These are phyloP conservation scores for Lepeophtheirus salmonis DNA, from an alignment of 1,140 invertebrate genomes.

Conservation along the genomic window DNA sequence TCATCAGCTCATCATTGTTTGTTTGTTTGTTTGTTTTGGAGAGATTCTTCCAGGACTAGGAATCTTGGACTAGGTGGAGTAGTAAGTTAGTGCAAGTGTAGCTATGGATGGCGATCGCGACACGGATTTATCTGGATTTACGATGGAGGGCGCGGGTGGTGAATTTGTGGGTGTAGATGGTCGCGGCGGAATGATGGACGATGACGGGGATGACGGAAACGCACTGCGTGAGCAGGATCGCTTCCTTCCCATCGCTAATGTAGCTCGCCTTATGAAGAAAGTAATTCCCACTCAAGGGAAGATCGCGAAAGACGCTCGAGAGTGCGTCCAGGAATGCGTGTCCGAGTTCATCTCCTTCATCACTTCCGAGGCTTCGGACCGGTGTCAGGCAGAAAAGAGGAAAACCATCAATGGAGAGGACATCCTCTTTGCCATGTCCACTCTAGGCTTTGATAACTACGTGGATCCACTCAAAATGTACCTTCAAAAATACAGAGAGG, in stretches of 20 bases:
- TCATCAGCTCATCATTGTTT: too few species aligned
- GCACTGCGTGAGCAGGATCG: slow-evolving; percentile 67
- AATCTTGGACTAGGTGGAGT: too few species aligned
- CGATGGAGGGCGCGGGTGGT: not conserved
- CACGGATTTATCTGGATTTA: not conserved
- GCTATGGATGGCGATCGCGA: not conserved
- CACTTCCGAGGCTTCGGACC: slow-evolving; percentile 89
- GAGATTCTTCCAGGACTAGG: too few species aligned
- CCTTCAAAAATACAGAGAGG: slow-evolving; percentile 74
- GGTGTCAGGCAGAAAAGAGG: slow-evolving; percentile 82
- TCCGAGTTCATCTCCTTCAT: slow-evolving; percentile 99
- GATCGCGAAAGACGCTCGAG: slow-evolving; percentile 96
- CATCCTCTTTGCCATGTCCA: slow-evolving; percentile 88
- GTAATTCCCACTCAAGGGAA: slow-evolving; percentile 63
- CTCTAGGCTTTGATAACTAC: slow-evolving; percentile 94
- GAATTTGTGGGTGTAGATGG: too few species aligned
- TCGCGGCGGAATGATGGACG: slow-evolving; percentile 16
- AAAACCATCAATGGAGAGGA: slow-evolving; percentile 99
- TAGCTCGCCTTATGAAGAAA: slow-evolving; percentile 97
- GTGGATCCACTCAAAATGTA: slow-evolving; percentile 90
- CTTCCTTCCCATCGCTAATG: slow-evolving; percentile 93
- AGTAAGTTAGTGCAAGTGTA: too few species aligned
- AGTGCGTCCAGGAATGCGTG: slow-evolving; percentile 98
- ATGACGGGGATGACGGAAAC: slow-evolving; percentile 29
- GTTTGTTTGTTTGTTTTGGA: too few species aligned